Conservation (phyloP, 2,888 invertebrate genomes). For the Psylliodes chrysocephalus region DNA sequence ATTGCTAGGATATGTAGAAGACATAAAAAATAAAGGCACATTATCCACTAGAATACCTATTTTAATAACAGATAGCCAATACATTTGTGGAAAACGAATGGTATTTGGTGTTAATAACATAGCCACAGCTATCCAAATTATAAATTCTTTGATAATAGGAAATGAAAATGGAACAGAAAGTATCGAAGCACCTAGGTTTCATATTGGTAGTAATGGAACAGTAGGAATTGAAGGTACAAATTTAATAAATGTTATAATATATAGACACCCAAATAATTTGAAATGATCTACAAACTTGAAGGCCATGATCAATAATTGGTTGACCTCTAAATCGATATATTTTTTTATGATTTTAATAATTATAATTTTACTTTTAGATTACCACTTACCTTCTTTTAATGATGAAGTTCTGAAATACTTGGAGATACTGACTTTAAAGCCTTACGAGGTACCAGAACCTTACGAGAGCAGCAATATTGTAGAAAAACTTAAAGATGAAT, state of each 20-base stretch:
- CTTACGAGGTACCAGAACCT: slow-evolving; percentile 60
- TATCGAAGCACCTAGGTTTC: slow-evolving; percentile 67
- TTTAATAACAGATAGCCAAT: slow-evolving; percentile 59
- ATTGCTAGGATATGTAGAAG: slow-evolving; percentile 67
- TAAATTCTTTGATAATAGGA: slow-evolving; percentile 64
- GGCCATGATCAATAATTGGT: no score
- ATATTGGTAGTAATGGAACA: slow-evolving; percentile 54
- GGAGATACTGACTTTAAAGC: slow-evolving; percentile 49
- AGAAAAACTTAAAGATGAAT: slow-evolving; percentile 71
- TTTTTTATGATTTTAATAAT: no score
- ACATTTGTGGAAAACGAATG: slow-evolving; percentile 67
- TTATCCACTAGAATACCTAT: slow-evolving; percentile 59
- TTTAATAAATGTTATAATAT: no score
- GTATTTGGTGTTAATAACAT: slow-evolving; percentile 68
- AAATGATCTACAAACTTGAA: no score
- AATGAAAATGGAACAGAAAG: slow-evolving; percentile 64
- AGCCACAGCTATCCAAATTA: slow-evolving; percentile 65
- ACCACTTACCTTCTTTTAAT: slow-evolving; percentile 58
- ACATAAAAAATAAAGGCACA: slow-evolving; percentile 55
- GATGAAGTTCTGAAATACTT: slow-evolving; percentile 56
- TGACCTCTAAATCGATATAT: no score
- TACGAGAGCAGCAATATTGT: slow-evolving; percentile 75
- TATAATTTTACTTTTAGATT: slow-evolving; percentile 52
- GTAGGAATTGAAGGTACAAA: slow-evolving; percentile 64
- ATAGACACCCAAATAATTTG: no score